Evolutionary conservation across 2,113 vertebrate genomes (phyloP).

Genomic region (Diadophis punctatus): DNA sequence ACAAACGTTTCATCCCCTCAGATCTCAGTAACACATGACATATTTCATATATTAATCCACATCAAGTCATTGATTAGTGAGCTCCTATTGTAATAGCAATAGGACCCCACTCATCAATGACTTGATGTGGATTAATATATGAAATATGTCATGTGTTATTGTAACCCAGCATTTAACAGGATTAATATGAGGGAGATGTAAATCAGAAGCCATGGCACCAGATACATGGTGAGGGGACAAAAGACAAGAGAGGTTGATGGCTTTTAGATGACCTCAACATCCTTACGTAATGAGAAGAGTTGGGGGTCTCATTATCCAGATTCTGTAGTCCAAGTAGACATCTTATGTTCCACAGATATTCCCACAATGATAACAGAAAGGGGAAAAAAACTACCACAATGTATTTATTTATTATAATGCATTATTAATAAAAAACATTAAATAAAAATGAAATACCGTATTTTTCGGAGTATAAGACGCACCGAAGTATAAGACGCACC

Average conservation of each 20-base stretch:
- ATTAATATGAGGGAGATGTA: neutral
- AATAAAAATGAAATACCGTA: no score
- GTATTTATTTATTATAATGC: no score
- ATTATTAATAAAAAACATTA: no score
- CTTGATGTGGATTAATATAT: neutral
- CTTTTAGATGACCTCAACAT: no score
- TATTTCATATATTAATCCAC: neutral
- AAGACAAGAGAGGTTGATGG: neutral
- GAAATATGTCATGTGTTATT: neutral
- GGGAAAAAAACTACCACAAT: neutral
- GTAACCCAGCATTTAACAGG: neutral
- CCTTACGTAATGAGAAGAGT: no score
- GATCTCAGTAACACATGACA: neutral
- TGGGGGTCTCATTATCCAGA: no score
- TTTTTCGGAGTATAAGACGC: no score
- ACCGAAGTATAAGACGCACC: no score
- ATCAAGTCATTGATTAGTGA: neutral
- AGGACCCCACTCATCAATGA: neutral
- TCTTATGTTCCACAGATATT: no score
- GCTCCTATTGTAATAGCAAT: no score
- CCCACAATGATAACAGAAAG: no score
- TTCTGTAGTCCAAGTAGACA: no score
- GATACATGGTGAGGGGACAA: neutral
- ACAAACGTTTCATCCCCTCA: neutral
- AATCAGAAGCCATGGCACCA: neutral